phyloP scores from a whole-genome alignment of 2,888 invertebrate species.

The Amaurobius ferox region DNA sequence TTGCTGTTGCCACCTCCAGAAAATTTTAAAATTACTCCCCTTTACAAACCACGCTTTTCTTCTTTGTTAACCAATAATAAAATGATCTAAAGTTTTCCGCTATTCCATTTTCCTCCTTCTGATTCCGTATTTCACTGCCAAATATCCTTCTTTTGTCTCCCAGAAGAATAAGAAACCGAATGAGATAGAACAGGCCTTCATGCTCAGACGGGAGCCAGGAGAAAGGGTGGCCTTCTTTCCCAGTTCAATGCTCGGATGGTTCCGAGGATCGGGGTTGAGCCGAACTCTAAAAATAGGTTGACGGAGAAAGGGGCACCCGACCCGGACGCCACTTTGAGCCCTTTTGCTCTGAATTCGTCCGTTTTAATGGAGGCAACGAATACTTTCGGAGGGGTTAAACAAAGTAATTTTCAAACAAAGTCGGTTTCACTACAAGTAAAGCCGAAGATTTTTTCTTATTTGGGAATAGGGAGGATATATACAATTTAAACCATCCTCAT shows the following conservation, averaged over 20 bases:
- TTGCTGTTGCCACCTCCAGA: no score
- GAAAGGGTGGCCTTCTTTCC: not conserved
- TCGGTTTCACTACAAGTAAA: no score
- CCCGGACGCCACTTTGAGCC: not conserved
- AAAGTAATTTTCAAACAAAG: no score
- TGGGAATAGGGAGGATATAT: no score
- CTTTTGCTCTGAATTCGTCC: not conserved
- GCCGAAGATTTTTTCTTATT: no score
- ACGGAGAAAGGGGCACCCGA: slow-evolving; percentile 1
- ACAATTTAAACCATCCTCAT: no score
- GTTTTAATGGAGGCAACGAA: no score
- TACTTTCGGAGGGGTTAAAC: not conserved
- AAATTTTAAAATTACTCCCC: no score
- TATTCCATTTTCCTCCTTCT: no score
- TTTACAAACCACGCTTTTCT: not conserved
- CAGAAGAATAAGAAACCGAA: not conserved
- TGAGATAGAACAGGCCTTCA: not conserved
- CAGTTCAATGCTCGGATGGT: slow-evolving; percentile 1
- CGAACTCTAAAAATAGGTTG: not conserved
- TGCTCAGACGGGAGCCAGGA: not conserved
- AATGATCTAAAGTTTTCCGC: no score
- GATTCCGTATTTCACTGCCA: not conserved
- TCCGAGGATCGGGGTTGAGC: not conserved
- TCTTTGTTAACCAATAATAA: no score
- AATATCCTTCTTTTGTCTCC: not conserved